These are phyloP conservation scores for Drepana arcuata DNA, from an alignment of 1,140 invertebrate species.

Conservation along the genomic window DNA sequence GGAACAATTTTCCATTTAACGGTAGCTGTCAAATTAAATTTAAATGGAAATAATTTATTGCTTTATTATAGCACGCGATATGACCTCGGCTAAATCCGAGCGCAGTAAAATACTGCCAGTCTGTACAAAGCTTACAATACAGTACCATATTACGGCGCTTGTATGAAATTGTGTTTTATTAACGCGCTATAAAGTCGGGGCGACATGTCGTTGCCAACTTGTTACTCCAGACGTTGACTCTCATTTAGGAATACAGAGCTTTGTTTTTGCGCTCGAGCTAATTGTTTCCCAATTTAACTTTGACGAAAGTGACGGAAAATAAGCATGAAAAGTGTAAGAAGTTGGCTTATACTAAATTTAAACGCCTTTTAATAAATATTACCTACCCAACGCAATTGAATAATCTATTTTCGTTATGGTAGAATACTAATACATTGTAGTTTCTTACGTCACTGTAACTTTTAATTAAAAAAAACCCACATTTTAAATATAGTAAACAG, in stretches of 20 bases:
- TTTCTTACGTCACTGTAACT: too few relatives aligned
- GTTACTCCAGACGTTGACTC: constrained; percentile 41
- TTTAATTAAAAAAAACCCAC: too few relatives aligned
- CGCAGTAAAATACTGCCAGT: constrained; percentile 54
- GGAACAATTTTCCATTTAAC: constrained; percentile 46
- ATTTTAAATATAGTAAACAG: too few relatives aligned
- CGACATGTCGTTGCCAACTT: constrained; percentile 62
- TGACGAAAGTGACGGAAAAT: too few relatives aligned
- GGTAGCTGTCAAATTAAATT: constrained; percentile 65
- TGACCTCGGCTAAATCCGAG: constrained; percentile 44
- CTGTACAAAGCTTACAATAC: constrained; percentile 40
- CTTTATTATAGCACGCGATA: constrained; percentile 62
- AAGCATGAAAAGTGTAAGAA: too few relatives aligned
- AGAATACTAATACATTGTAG: too few relatives aligned
- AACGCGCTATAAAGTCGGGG: constrained; percentile 64
- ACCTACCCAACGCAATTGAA: too few relatives aligned
- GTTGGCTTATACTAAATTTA: too few relatives aligned
- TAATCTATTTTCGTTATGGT: too few relatives aligned
- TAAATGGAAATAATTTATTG: constrained; percentile 67
- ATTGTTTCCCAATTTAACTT: constrained; percentile 55
- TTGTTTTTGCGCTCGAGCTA: constrained; percentile 51
- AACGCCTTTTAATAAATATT: too few relatives aligned
- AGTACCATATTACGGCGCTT: constrained; percentile 25
- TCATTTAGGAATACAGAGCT: constrained; percentile 40
- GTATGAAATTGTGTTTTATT: constrained; percentile 69